Evolutionary conservation across 2,888 invertebrate species (phyloP), one percentile per base, ranked within the genome.

Genomic region (Drosophila trichaetosa): DNA sequence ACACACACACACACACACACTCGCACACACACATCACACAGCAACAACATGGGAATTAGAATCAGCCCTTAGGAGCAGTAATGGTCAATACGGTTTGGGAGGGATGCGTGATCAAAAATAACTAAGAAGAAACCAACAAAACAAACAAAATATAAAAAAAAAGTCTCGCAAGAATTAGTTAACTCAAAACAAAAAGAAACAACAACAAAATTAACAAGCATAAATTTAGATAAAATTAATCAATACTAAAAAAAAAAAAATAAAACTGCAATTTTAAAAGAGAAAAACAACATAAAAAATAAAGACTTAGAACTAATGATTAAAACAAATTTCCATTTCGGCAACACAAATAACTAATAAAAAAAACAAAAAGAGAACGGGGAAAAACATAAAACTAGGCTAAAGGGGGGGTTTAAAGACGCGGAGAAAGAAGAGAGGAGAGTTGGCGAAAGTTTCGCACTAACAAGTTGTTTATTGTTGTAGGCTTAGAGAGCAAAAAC

Each of bases 91-190:
- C 84, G 88, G 86, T 86, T 91, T 83, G 91, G 91, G 93, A 93
- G 93, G 93, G 91, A 93, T 93, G 93, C 93, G 93, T 93, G 93
- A 92, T 90, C 83, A 84, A 87, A 90, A 74, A 36, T n/a, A 56
- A 36, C 63, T 69, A 62, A 80, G 76, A 76, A 69, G 49, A 66
- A 60, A 60, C 52, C 69, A 76, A 36, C 40, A 48, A 58, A 33
- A 33, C 33, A n/a, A 51, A 11, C 24, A 27, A 51, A n/a, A 51
- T 29, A 27, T 18, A 29, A 27, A 51, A 29, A 51, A 1, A 18
- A 57, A 57, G 24, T 42, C 31, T 57, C 42, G 38, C 64, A 33
- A 69, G 24, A 71, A 63, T 40, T 60, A 65, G 56, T 61, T 53
- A 63, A 42, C 57, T 40, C 7, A 73, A 60, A 36, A 66, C 31